A percentile compares a stretch with the other conserved stretches of the same genome.
Conservation (phyloP, 2,888 invertebrate species). For the Drosophila fulvimacula region DNA sequence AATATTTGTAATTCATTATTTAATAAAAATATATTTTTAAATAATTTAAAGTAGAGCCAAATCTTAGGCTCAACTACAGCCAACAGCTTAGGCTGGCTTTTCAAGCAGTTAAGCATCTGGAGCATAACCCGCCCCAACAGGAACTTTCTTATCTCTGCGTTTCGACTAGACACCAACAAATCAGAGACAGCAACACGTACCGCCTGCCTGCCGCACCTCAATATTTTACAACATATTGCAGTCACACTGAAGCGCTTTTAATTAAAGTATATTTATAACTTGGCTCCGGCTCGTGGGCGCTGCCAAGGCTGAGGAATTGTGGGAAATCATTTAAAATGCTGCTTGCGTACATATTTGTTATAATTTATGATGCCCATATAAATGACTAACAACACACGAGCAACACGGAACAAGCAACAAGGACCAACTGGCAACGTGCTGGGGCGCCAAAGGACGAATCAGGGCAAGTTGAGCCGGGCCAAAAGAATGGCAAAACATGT, state of each 20-base stretch:
- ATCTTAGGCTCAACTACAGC: no score
- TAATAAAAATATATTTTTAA: no score
- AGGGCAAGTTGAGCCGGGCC: conserved; percentile 28
- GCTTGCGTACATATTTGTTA: conserved; percentile 80
- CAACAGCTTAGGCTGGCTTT: neutral
- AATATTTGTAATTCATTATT: no score
- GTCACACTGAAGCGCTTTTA: conserved; percentile 65
- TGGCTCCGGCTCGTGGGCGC: conserved; percentile 16
- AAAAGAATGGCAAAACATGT: conserved; percentile 58
- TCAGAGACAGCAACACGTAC: conserved; percentile 54
- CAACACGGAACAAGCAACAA: conserved; percentile 26
- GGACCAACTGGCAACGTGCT: conserved; percentile 45
- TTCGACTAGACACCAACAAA: conserved; percentile 47
- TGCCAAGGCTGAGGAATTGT: conserved; percentile 26
- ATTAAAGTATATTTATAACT: conserved; percentile 79
- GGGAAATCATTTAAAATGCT: conserved; percentile 77
- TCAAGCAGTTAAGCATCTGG: neutral
- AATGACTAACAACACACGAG: conserved; percentile 77
- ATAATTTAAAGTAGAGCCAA: no score
- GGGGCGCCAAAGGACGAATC: conserved; percentile 26
- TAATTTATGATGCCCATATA: conserved; percentile 79
- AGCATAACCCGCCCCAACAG: conserved; percentile 19
- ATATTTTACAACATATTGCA: conserved; percentile 77
- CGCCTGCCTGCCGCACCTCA: conserved; percentile 36
- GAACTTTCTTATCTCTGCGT: conserved; percentile 37